Conservation (phyloP, 2,797 vertebrate species). For the Garrulus glandarius region DNA sequence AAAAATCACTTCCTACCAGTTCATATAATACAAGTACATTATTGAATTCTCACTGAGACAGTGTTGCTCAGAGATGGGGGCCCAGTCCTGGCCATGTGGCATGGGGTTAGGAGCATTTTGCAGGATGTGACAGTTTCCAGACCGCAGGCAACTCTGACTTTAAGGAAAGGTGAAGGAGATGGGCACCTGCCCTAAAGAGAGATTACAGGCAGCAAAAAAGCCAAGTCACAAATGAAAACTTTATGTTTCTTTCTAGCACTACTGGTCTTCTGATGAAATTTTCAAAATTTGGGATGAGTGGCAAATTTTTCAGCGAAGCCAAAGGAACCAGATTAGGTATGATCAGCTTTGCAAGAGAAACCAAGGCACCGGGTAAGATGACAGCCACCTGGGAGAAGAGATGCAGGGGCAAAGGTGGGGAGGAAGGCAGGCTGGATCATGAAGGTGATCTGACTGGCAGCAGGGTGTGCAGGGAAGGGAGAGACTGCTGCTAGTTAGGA, state of each 20-base stretch:
- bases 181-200: background rate
- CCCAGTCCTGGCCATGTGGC: background rate
- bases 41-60: background rate
- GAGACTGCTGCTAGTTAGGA: background rate
- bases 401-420: background rate
- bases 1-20: background rate
- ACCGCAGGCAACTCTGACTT: background rate
- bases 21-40: background rate
- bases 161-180: background rate
- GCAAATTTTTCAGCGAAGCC: background rate
- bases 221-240: background rate
- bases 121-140: background rate
- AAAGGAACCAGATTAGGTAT: background rate
- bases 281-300: background rate
- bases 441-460: background rate
- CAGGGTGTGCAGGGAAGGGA: fast-evolving
- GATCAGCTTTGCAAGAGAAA: background rate
- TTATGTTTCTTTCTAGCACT: background rate
- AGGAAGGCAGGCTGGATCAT: background rate
- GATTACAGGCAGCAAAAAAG: background rate
- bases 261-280: background rate
- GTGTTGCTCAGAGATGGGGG: background rate
- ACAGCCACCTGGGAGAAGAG: background rate
- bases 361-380: background rate
- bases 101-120: background rate